phyloP scores from a whole-genome alignment of 1,140 invertebrate species.

The Drosophila pseudoananassae region DNA sequence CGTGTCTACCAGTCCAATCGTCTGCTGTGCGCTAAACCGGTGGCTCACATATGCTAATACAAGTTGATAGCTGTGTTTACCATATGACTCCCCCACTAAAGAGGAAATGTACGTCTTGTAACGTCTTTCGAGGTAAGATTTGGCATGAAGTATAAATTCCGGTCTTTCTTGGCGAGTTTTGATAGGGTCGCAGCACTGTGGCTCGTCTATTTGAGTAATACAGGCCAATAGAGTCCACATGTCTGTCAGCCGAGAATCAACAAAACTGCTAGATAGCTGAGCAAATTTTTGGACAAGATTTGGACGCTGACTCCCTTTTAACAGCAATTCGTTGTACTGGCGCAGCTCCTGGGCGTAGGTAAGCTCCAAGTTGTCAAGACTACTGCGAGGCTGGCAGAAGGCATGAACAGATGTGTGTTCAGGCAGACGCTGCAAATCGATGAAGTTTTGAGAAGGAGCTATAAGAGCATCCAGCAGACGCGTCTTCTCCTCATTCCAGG shows the following conservation, averaged over 20 bases:
- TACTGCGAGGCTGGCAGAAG: conserved; percentile 82
- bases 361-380: conserved; percentile 86
- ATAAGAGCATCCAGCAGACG: conserved; percentile 95
- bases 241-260: conserved; percentile 93
- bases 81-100: conserved; percentile 91
- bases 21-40: conserved; percentile 84
- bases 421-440: conserved; percentile 89
- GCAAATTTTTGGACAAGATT: conserved; percentile 91
- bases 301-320: conserved; percentile 89
- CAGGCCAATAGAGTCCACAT: conserved; percentile 93
- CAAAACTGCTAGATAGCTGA: conserved; percentile 89
- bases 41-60: conserved; percentile 93
- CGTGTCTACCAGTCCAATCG: conserved; percentile 89
- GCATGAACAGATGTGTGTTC: conserved; percentile 88
- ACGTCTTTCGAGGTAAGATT: conserved; percentile 92
- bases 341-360: conserved; percentile 94
- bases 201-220: conserved; percentile 61
- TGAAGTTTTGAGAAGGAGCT: conserved; percentile 92
- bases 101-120: conserved; percentile 94
- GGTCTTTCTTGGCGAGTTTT: conserved; percentile 88
- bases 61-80: conserved; percentile 93
- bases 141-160: conserved; percentile 91
- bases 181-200: conserved; percentile 88
- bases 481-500: conserved; percentile 96
- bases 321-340: conserved; percentile 92